A percentile compares a stretch with the other conserved stretches of the same genome.
Conservation (phyloP, 2,888 invertebrate species). For the Papilio protenor region DNA sequence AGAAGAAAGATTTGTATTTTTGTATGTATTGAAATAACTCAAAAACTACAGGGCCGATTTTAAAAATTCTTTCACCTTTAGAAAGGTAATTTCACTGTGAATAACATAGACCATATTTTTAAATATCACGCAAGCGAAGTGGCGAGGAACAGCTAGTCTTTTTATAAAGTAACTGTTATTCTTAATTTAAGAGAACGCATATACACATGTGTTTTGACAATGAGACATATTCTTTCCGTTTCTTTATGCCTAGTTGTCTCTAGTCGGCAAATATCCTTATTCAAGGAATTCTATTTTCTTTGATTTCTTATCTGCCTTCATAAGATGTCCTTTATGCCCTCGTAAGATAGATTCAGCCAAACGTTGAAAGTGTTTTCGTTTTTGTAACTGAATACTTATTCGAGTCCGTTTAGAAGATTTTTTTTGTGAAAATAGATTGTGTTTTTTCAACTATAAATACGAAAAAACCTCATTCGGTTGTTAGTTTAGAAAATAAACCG, state of each 20-base stretch:
- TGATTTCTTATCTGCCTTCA: conserved; percentile 27
- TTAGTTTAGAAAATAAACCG: no score
- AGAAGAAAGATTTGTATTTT: no score
- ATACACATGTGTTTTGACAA: no score
- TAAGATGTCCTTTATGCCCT: conserved; percentile 16
- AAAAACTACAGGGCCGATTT: no score
- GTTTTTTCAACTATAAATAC: neutral
- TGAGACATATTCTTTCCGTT: neutral
- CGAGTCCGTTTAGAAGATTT: neutral
- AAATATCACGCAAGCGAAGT: no score
- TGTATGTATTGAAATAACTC: no score
- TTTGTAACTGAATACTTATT: conserved; percentile 26
- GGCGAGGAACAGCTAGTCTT: no score
- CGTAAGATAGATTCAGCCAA: conserved; percentile 16
- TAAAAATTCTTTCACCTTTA: no score
- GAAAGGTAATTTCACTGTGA: no score
- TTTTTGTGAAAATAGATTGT: neutral
- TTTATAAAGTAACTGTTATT: no score
- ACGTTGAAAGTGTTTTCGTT: conserved; percentile 30
- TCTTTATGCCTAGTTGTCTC: neutral
- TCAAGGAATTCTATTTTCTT: conserved; percentile 25
- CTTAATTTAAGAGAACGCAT: no score
- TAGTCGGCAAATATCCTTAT: conserved; percentile 12
- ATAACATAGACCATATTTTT: no score
- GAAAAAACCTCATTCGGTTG: neutral